Conservation (phyloP, 2,888 invertebrate genomes). For the Aplocera efformata region DNA sequence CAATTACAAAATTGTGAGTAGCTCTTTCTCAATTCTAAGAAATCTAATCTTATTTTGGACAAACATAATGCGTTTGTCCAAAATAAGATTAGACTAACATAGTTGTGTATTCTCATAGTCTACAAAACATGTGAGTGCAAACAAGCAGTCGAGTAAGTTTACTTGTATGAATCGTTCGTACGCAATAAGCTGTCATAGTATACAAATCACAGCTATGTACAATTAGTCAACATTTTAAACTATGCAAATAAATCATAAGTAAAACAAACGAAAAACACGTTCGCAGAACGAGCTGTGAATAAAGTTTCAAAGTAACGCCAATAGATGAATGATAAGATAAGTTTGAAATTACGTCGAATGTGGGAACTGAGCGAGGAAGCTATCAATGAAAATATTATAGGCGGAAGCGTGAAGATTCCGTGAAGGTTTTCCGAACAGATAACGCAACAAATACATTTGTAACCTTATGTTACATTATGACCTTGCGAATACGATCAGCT, state of each 20-base stretch:
- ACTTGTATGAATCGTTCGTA: slow-evolving; percentile 16
- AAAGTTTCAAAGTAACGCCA: slow-evolving; percentile 34
- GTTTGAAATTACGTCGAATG: slow-evolving; percentile 12
- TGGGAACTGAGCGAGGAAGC: slow-evolving; percentile 17
- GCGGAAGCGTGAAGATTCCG: slow-evolving; percentile 14
- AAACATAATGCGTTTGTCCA: too few relatives aligned
- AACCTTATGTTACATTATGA: too few relatives aligned
- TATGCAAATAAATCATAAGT: slow-evolving; percentile 24
- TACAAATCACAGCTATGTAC: slow-evolving; percentile 14
- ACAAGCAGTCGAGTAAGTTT: slow-evolving; percentile 21
- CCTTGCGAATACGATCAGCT: too few relatives aligned
- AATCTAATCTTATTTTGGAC: too few relatives aligned
- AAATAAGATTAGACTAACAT: not conserved
- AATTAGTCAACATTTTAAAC: slow-evolving; percentile 27
- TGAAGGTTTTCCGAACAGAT: slow-evolving; percentile 2
- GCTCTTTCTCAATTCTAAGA: too few relatives aligned
- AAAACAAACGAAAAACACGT: slow-evolving; percentile 33
- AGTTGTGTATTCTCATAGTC: not conserved
- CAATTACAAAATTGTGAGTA: too few relatives aligned
- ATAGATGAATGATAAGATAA: slow-evolving; percentile 39
- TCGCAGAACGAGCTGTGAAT: slow-evolving; percentile 37
- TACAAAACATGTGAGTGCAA: slow-evolving; percentile 12
- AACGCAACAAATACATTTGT: not conserved
- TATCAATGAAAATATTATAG: slow-evolving; percentile 17
- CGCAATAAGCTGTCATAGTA: slow-evolving; percentile 22